Evolutionary conservation across 2,113 vertebrate species (phyloP).

Genomic region (Oncorhynchus mykiss): DNA sequence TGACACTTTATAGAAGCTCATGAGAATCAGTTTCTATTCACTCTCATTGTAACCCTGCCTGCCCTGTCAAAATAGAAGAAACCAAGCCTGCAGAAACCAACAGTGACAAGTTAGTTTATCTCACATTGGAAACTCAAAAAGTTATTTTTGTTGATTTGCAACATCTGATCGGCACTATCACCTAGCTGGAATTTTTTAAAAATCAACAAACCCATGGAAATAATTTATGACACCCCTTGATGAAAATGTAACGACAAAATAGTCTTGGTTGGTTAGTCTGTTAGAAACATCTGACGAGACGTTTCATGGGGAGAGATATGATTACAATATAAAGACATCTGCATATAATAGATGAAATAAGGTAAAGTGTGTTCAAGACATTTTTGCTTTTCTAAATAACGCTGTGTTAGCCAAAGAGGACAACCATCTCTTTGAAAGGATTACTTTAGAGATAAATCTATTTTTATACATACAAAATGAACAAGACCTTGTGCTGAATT

Average conservation of each 20-base stretch:
- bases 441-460: constrained; percentile 85
- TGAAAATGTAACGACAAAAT: constrained; percentile 56
- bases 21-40: neutral
- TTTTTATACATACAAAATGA: constrained; percentile 87
- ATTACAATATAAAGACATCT: constrained; percentile 69
- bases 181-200: constrained; percentile 61
- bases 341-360: constrained; percentile 67
- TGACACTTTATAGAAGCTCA: constrained; percentile 38
- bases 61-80: constrained; percentile 52
- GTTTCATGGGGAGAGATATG: constrained; percentile 65
- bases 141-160: constrained; percentile 45
- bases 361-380: constrained; percentile 74
- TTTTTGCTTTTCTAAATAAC: constrained; percentile 81
- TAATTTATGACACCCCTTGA: constrained; percentile 59
- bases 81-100: constrained; percentile 43
- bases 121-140: constrained; percentile 49
- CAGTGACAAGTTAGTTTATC: constrained; percentile 26
- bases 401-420: constrained; percentile 84
- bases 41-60: constrained; percentile 29
- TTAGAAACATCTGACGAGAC: constrained; percentile 44
- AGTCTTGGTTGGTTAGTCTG: constrained; percentile 44
- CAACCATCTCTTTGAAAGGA: constrained; percentile 81
- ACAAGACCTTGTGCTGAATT: constrained; percentile 86
- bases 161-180: constrained; percentile 54
- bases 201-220: constrained; percentile 55